These are phyloP conservation scores for Nothocercus nigrocapillus DNA, from an alignment of 2,113 vertebrate species.

Conservation along the genomic window DNA sequence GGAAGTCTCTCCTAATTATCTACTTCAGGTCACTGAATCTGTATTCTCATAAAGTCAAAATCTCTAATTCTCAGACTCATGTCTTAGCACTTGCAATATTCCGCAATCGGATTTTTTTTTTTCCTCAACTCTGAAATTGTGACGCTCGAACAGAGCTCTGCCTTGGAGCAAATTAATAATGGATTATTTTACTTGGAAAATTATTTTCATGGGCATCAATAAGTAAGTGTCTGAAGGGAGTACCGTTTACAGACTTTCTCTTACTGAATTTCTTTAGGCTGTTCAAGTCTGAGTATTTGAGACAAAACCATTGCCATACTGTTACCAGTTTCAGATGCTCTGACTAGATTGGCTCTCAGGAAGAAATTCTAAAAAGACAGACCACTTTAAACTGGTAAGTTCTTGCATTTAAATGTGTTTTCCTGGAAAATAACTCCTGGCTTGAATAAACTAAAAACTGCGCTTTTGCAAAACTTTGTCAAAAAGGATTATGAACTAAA, in stretches of 20 bases:
- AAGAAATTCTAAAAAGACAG: not conserved
- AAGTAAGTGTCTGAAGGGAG: not conserved
- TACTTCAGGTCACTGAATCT: not conserved
- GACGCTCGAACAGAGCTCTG: not conserved
- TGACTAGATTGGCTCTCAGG: not conserved
- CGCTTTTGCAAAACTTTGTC: constrained; percentile 26
- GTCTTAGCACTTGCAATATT: not conserved
- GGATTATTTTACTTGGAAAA: not conserved
- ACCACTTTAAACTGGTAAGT: not conserved
- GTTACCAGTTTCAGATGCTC: not conserved
- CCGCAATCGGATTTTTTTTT: not conserved
- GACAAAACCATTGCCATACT: not conserved
- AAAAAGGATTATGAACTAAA: constrained; percentile 15
- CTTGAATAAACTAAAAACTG: not conserved
- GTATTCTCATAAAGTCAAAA: not conserved
- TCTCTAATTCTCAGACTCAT: not conserved
- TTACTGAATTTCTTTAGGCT: not conserved
- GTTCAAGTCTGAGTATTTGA: not conserved
- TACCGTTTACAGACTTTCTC: not conserved
- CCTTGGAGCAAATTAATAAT: not conserved
- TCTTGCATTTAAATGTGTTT: not conserved
- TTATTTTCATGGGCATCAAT: not conserved
- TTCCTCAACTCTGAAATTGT: not conserved
- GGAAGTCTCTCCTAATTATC: not conserved
- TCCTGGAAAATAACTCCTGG: constrained; percentile 16